Evolutionary conservation across 2,888 invertebrate species (phyloP).

Genomic region (Litoditis marina): DNA sequence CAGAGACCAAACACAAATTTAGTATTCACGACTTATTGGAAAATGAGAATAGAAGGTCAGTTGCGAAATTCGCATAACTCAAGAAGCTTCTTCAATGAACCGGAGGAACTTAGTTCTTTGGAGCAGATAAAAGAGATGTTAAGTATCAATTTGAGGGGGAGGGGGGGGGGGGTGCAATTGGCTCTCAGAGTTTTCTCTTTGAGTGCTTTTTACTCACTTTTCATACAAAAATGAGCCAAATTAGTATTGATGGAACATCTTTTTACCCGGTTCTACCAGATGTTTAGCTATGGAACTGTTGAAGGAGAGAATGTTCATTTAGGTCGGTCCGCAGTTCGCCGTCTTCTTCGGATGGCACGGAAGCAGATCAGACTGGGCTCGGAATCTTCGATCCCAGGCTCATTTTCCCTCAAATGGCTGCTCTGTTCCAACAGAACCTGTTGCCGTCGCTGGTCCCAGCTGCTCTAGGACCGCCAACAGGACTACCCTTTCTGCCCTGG

Average conservation of each 20-base stretch:
- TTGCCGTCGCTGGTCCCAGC: slow-evolving; percentile 13
- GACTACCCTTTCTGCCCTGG: slow-evolving; percentile 13
- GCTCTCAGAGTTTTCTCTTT: no score
- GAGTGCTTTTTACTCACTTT: no score
- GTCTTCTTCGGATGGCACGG: slow-evolving; percentile 37
- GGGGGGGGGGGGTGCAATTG: no score
- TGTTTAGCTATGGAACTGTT: no score
- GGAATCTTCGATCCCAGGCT: slow-evolving; percentile 15
- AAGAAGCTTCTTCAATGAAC: no score
- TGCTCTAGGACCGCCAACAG: not conserved
- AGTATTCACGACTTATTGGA: slow-evolving; percentile 34
- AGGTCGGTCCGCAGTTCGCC: slow-evolving; percentile 42
- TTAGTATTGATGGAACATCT: no score
- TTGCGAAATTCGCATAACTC: not conserved
- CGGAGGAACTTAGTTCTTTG: no score
- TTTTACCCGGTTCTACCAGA: no score
- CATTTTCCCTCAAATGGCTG: slow-evolving; percentile 15
- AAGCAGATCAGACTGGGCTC: slow-evolving; percentile 1
- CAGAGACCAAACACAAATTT: slow-evolving; percentile 19
- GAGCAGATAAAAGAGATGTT: no score
- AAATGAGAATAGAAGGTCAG: slow-evolving; percentile 24
- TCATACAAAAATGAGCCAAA: no score
- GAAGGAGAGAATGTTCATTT: no score
- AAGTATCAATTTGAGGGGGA: no score
- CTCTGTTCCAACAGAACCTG: slow-evolving; percentile 12